Conservation (phyloP, 1,140 invertebrate species). For the Cheumatopsyche charites region DNA sequence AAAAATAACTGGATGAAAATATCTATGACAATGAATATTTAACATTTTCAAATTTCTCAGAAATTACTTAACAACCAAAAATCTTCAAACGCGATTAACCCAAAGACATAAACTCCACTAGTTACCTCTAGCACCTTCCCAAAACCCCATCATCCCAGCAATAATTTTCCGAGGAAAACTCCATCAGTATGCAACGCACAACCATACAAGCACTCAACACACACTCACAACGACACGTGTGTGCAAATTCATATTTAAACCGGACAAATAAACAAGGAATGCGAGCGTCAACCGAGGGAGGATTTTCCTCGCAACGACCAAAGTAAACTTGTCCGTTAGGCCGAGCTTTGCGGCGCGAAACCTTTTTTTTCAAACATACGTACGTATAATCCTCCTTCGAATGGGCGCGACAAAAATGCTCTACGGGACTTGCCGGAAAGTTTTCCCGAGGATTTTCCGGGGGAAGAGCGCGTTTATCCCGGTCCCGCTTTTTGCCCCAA, state of each 20-base stretch:
- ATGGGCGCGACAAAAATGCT: background rate
- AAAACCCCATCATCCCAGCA: background rate
- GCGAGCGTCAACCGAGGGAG: background rate
- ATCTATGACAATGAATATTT: too few species aligned
- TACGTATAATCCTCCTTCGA: too few species aligned
- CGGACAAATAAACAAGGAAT: constrained; percentile 27
- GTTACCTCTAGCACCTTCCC: background rate
- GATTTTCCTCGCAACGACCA: background rate
- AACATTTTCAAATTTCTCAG: too few species aligned
- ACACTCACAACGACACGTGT: background rate
- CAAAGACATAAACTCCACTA: too few species aligned
- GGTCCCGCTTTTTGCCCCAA: too few species aligned
- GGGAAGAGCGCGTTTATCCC: too few species aligned
- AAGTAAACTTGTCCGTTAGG: constrained; percentile 19
- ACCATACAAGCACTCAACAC: too few species aligned
- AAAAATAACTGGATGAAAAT: too few species aligned
- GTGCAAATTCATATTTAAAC: constrained; percentile 24
- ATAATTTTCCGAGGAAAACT: background rate
- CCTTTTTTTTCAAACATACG: too few species aligned
- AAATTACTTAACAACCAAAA: too few species aligned
- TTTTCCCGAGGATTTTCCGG: background rate
- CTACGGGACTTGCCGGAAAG: background rate
- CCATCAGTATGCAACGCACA: background rate
- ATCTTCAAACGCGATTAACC: too few species aligned
- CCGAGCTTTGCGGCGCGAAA: constrained; percentile 15